Evolutionary conservation across 2,888 invertebrate species (phyloP).

Genomic region (Trachelus stipa): DNA sequence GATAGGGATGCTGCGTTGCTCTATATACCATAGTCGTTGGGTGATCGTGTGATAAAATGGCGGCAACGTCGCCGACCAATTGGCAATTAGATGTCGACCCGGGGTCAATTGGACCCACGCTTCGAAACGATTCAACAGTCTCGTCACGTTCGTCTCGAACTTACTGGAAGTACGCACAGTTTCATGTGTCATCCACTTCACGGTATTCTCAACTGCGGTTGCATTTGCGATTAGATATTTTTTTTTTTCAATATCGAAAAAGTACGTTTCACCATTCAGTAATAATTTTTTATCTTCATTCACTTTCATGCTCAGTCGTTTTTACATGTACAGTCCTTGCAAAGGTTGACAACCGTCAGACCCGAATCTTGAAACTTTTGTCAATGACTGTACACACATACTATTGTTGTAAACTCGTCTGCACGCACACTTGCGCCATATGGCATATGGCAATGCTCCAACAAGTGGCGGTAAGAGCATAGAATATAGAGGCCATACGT

Average conservation of each 20-base stretch:
- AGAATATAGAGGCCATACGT: constrained; percentile 8
- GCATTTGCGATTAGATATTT: not conserved
- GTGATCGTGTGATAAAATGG: constrained; percentile 19
- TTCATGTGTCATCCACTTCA: constrained; percentile 2
- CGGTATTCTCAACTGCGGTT: not conserved
- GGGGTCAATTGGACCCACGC: constrained; percentile 64
- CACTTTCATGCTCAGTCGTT: not conserved
- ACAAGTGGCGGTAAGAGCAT: constrained; percentile 51
- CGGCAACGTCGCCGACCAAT: constrained; percentile 62
- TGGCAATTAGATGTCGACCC: constrained; percentile 62
- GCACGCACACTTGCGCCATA: not conserved
- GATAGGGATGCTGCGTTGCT: not conserved
- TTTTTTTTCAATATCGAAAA: not conserved
- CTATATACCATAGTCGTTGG: not conserved
- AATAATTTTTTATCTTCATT: not conserved
- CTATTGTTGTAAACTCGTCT: constrained; percentile 11
- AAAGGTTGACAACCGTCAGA: not conserved
- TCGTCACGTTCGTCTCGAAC: constrained; percentile 59
- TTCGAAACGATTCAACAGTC: constrained; percentile 55
- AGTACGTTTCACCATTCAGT: not conserved
- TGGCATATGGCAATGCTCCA: constrained; percentile 58
- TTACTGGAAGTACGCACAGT: constrained; percentile 52
- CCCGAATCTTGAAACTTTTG: constrained; percentile 26
- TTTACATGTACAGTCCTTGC: not conserved
- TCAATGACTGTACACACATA: constrained; percentile 36